Evolutionary conservation across 2,888 invertebrate species (phyloP), one percentile per base, ranked within the genome.

Genomic region (Adineta ricciae): DNA sequence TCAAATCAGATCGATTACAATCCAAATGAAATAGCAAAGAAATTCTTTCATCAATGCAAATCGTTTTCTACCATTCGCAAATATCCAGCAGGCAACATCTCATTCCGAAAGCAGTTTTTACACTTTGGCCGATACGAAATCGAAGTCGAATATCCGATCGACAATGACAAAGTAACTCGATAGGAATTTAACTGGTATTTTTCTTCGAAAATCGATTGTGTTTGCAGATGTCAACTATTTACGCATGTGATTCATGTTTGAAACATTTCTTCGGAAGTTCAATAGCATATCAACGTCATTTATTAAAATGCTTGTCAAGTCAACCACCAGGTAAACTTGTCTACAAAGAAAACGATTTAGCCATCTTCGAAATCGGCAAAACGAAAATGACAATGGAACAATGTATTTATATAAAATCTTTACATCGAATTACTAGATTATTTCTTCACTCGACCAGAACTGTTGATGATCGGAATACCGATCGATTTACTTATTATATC

Each of bases 401-500:
- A 41, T 41, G 78, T 78, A 78, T 38, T 78, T 78, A 41, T 41
- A n/a, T 38, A 0, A 38, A 78, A 38, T 41, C 19, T 24, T 41
- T 78, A 78, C 41, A 41, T 78, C 41, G 38, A 36, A 41, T 78
- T 41, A 4, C 41, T 78, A 38, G 78, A 9, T 78, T 78, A 78
- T 78, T 78, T 78, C 4, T 78, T 38, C 24, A 78, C 41, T 11
- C 41, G n/a, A 78, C 38, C 2, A 78, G 41, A 64, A 64, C 16
- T 19, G 19, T 64, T 41, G 78, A 41, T 78, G 78, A 78, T 78
- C 38, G 24, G 41, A 41, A 78, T 14, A n/a, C 41, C 32, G 78
- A 78, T 78, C 78, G 38, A 78, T 78, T 78, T 78, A n/a, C 14
- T 24, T 78, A 41, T 41, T 78, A 78, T 78, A 78, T 78, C n/a